These are phyloP conservation scores for Hylaeus volcanicus DNA, from an alignment of 1,140 invertebrate genomes.

Conservation along the genomic window DNA sequence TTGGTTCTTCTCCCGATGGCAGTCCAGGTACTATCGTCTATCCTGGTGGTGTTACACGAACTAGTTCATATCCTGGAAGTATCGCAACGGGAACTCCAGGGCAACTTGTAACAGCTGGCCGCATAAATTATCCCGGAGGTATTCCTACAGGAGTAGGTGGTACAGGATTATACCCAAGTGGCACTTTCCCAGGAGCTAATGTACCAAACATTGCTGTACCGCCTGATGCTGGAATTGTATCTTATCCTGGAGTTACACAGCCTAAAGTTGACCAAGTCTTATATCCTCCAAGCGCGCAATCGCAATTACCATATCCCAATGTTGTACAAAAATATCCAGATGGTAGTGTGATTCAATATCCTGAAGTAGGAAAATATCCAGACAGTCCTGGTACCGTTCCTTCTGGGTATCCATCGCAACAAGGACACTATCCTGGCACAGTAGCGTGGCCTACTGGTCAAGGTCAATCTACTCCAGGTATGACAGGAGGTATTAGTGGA, in stretches of 20 bases:
- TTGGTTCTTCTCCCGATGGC: slow-evolving; percentile 1
- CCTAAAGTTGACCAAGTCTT: neutral
- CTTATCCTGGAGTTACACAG: slow-evolving; percentile 4
- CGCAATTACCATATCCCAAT: slow-evolving; percentile 8
- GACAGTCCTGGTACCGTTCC: neutral
- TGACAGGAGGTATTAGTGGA: neutral
- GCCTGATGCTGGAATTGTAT: neutral
- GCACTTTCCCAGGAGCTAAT: neutral
- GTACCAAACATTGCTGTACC: slow-evolving; percentile 6
- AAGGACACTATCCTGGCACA: slow-evolving; percentile 35
- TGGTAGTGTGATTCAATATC: neutral
- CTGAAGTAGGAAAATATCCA: slow-evolving; percentile 8
- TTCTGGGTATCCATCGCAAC: neutral
- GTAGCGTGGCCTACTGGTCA: slow-evolving; percentile 16
- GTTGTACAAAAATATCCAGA: neutral
- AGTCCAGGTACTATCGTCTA: neutral
- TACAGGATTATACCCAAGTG: neutral
- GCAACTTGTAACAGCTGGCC: neutral
- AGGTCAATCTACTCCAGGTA: slow-evolving; percentile 10
- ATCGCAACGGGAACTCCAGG: neutral
- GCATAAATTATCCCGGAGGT: slow-evolving; percentile 30
- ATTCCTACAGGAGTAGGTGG: neutral
- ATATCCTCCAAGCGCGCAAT: neutral
- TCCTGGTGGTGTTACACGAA: neutral
- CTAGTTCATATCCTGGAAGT: slow-evolving; percentile 1